Evolutionary conservation across 1,140 invertebrate species (phyloP).

Genomic region (Drosophila tropicalis): DNA sequence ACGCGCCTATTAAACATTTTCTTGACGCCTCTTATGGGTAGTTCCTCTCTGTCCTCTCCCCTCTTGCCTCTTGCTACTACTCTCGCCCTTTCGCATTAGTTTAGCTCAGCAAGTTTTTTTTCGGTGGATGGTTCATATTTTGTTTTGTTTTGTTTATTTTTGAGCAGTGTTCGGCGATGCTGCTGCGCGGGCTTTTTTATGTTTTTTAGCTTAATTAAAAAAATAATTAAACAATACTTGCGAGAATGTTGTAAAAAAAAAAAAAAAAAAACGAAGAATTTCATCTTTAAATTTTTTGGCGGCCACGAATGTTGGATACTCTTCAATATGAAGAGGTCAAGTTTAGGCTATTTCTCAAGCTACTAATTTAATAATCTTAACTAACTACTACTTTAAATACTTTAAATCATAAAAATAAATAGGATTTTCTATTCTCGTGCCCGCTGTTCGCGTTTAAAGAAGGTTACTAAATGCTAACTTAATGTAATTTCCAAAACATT

Average conservation of each 20-base stretch:
- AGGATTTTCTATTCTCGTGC: no score
- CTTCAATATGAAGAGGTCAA: background rate
- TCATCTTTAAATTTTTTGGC: background rate
- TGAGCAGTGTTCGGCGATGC: background rate
- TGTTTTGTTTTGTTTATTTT: slow-evolving; percentile 16
- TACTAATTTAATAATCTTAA: no score
- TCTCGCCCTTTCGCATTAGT: background rate
- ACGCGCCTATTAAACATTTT: slow-evolving; percentile 61
- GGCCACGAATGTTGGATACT: background rate
- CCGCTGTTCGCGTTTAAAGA: no score
- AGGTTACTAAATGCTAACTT: no score
- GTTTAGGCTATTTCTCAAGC: no score
- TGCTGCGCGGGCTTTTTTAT: slow-evolving; percentile 24
- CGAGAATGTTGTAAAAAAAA: background rate
- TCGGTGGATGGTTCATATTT: slow-evolving; percentile 14
- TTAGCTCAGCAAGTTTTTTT: background rate
- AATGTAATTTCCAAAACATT: no score
- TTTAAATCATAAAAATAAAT: no score
- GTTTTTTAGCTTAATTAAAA: slow-evolving; percentile 60
- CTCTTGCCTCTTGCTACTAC: background rate
- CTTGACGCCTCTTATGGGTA: slow-evolving; percentile 56
- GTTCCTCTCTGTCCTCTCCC: slow-evolving; percentile 6
- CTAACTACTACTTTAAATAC: no score
- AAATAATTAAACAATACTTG: slow-evolving; percentile 47
- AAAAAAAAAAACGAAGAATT: background rate